These are phyloP conservation scores for Tipula lateralis DNA, from an alignment of 2,888 invertebrate genomes.

Conservation along the genomic window DNA sequence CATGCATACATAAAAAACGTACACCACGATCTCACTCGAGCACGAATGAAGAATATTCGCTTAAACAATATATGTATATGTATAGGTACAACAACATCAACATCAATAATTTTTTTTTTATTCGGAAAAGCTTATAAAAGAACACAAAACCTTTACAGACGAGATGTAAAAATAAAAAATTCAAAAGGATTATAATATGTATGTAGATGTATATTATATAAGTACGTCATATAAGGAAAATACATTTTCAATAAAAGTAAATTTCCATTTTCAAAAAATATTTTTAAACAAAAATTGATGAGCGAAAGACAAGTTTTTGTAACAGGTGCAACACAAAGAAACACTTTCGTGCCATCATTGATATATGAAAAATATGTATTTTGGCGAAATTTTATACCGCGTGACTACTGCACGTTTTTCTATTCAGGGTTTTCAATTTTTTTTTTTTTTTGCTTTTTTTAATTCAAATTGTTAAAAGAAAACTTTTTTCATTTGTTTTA, in stretches of 20 bases:
- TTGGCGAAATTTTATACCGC: neutral
- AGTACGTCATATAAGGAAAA: neutral
- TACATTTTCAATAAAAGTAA: neutral
- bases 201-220: neutral
- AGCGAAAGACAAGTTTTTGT: neutral
- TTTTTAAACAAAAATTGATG: neutral
- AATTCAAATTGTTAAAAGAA: too few relatives aligned
- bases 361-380: neutral
- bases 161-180: neutral
- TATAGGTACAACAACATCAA: neutral
- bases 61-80: neutral
- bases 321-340: neutral
- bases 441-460: neutral
- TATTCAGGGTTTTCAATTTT: neutral
- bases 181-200: neutral
- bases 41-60: neutral
- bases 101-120: neutral
- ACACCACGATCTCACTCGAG: neutral
- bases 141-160: neutral
- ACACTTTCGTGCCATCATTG: neutral
- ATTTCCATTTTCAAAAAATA: neutral
- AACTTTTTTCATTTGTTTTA: constrained; percentile 9
- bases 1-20: too few relatives aligned
- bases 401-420: neutral
- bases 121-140: neutral